A percentile compares a stretch with the other conserved stretches of the same genome.
These are phyloP conservation scores for Callosobruchus maculatus DNA, from an alignment of 2,888 invertebrate species.

Conservation along the genomic window DNA sequence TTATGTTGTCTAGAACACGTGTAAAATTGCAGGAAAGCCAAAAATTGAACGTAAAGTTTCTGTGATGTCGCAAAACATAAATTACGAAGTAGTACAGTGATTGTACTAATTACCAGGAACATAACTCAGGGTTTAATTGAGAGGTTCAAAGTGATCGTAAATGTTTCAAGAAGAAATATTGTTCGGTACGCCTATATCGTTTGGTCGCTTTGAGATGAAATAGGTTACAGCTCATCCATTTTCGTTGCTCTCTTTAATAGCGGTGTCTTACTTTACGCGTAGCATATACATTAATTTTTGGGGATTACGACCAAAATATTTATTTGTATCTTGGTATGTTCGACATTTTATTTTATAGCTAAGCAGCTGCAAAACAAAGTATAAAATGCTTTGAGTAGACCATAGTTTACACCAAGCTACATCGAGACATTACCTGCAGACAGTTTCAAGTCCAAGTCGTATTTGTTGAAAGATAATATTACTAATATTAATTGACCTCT, in stretches of 20 bases:
- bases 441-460: too few relatives aligned
- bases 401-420: too few relatives aligned
- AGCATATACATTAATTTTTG: too few relatives aligned
- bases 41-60: conserved; percentile 29
- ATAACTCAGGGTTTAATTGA: conserved; percentile 43
- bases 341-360: too few relatives aligned
- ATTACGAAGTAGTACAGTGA: conserved; percentile 37
- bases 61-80: conserved; percentile 42
- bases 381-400: too few relatives aligned
- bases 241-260: background rate
- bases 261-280: too few relatives aligned
- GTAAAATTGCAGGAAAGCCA: conserved; percentile 24
- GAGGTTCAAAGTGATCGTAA: conserved; percentile 38
- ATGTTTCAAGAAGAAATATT: conserved; percentile 30
- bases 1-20: conserved; percentile 25
- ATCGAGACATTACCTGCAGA: too few relatives aligned
- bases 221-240: background rate
- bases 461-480: too few relatives aligned
- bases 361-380: too few relatives aligned
- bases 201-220: background rate
- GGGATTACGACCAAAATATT: too few relatives aligned
- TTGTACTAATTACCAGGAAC: conserved; percentile 41
- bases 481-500: too few relatives aligned
- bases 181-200: background rate
- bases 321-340: too few relatives aligned